These are phyloP conservation scores for Leontocebus nigricollis DNA, from an alignment of 2,797 vertebrate species.

Conservation along the genomic window DNA sequence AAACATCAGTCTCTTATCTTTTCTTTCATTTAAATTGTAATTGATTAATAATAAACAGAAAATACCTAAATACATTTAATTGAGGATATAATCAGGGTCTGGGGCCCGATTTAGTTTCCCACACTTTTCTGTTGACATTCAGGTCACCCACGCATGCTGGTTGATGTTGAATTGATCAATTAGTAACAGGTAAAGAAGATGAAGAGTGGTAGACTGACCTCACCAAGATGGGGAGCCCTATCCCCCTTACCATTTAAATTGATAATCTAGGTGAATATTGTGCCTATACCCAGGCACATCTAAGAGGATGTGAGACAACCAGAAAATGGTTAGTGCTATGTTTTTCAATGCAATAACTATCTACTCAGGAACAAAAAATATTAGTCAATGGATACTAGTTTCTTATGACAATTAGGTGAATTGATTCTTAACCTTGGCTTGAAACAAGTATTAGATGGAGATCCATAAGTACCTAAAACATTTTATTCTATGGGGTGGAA, in stretches of 20 bases:
- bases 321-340: not conserved
- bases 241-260: not conserved
- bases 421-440: not conserved
- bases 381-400: not conserved
- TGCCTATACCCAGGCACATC: fast-evolving
- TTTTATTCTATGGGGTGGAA: not conserved
- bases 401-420: not conserved
- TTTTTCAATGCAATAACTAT: not conserved
- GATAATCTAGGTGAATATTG: not conserved
- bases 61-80: not conserved
- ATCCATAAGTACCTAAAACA: not conserved
- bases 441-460: not conserved
- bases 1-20: not conserved
- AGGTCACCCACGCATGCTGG: not conserved
- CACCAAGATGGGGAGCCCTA: too few species aligned
- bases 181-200: not conserved
- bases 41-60: not conserved
- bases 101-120: not conserved
- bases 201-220: not conserved
- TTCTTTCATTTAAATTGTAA: not conserved
- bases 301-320: not conserved
- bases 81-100: not conserved
- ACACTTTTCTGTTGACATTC: not conserved
- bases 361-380: not conserved
- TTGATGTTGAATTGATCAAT: not conserved